phyloP scores from a whole-genome alignment of 2,113 vertebrate genomes.

The Diglossa brunneiventris region DNA sequence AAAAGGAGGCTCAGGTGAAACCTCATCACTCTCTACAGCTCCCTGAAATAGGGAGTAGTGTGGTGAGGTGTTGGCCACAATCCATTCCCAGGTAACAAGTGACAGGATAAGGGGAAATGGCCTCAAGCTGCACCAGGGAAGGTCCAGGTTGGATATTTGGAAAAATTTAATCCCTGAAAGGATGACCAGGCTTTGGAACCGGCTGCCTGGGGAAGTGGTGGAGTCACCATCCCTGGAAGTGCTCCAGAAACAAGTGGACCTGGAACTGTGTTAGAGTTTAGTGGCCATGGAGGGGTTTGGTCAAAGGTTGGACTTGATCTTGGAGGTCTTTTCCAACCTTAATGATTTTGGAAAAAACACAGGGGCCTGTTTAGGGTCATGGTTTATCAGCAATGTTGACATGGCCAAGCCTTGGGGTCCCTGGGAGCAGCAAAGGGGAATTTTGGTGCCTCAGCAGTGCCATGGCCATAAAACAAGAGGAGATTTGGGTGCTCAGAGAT shows the following conservation, averaged over 20 bases:
- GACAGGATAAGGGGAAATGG: neutral
- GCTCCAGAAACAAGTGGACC: neutral
- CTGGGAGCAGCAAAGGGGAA: neutral
- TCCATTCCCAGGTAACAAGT: neutral
- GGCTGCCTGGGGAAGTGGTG: neutral
- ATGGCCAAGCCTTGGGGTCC: rapidly evolving
- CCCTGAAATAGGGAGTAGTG: neutral
- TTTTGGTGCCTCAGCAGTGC: neutral
- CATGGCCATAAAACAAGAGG: neutral
- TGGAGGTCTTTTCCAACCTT: neutral
- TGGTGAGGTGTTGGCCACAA: rapidly evolving
- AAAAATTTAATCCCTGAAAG: neutral
- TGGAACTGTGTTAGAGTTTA: neutral
- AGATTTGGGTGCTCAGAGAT: neutral
- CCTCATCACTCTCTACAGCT: neutral
- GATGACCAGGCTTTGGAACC: neutral
- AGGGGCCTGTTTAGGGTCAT: neutral
- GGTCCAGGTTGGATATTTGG: neutral
- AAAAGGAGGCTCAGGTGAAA: neutral
- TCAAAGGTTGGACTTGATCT: neutral
- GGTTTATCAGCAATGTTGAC: neutral
- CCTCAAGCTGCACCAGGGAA: neutral
- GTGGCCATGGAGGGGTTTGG: neutral
- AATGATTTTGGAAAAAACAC: rapidly evolving
- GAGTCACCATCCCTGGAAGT: neutral